Evolutionary conservation across 1,140 invertebrate species (phyloP), one percentile per base, ranked within the genome.

Genomic region (Procambarus clarkii): DNA sequence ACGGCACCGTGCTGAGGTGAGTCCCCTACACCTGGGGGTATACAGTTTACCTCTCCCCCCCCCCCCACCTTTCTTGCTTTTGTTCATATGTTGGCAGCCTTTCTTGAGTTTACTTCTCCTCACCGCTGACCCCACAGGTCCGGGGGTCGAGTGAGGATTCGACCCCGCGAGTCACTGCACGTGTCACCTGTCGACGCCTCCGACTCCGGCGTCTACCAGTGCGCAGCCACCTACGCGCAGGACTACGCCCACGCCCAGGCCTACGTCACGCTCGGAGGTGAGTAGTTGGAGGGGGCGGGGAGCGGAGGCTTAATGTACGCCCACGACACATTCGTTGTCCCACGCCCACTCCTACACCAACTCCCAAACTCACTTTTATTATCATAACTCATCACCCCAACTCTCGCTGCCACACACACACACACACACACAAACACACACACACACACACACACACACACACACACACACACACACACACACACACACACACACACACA

Each of bases 121-220:
- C 8, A 54, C 2, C 50, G 4, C 50, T 54, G 2, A 21, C 21
- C 1, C 45, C 50, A 2, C 88, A 91, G 88, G 50, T 91, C 88
- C 5, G 76, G 82, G 60, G 74, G 82, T 64, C 81, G 88, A 18
- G 88, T 85, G 3, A 77, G 88, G 74, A 83, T 91, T 2, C 69
- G 88, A 0, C 88, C 88, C 3, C 69, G 88, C 2, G 88, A 91
- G 44, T 58, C 88, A 2, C 45, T 91, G 15, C 88, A 91, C 60
- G 58, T 91, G 2, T 69, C 88, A 9, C 88, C 88, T 2, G 81
- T 91, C 15, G 81, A 91, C 44, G 64, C 82, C 11, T 46, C 88
- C 9, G 97, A 98, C 94, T 96, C 97, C 91, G 98, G 98, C 4
- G 97, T 98, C 95, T 99, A 98, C 95, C 98, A 98, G 93, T 99